phyloP scores from a whole-genome alignment of 2,797 vertebrate genomes.

The Uromys caudimaculatus region DNA sequence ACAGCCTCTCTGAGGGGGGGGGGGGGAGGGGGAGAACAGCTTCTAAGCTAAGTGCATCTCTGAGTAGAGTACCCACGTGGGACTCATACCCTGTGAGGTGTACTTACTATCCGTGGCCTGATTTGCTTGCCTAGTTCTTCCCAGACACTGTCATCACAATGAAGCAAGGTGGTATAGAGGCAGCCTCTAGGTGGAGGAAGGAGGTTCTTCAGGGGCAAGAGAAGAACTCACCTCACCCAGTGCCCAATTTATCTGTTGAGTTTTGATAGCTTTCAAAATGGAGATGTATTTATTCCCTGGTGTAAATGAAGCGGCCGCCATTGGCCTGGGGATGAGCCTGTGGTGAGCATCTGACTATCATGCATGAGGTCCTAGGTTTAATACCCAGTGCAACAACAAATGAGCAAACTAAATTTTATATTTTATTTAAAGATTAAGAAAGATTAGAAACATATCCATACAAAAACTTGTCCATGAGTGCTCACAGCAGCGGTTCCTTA shows the following conservation, averaged over 20 bases:
- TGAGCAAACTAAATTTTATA: neutral
- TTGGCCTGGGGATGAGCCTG: neutral
- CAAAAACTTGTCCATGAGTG: neutral
- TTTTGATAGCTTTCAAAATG: neutral
- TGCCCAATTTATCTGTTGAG: neutral
- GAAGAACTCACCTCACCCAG: neutral
- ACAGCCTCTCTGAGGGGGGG: neutral
- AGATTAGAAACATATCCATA: neutral
- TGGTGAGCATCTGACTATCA: neutral
- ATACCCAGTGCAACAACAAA: neutral
- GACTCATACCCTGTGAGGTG: neutral
- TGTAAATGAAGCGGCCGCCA: neutral
- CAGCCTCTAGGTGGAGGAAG: neutral
- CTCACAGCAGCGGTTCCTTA: neutral
- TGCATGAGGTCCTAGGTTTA: neutral
- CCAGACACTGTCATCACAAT: neutral
- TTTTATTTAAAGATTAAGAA: neutral
- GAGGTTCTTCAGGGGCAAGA: neutral
- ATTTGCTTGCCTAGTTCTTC: neutral
- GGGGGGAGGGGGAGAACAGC: neutral
- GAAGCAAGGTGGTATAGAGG: too few species aligned
- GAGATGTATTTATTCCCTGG: neutral
- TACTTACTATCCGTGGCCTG: neutral
- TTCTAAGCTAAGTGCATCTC: neutral
- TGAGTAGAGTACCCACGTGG: accelerated